These are phyloP conservation scores for Rhagonycha lutea DNA, from an alignment of 2,888 invertebrate genomes.

Conservation along the genomic window DNA sequence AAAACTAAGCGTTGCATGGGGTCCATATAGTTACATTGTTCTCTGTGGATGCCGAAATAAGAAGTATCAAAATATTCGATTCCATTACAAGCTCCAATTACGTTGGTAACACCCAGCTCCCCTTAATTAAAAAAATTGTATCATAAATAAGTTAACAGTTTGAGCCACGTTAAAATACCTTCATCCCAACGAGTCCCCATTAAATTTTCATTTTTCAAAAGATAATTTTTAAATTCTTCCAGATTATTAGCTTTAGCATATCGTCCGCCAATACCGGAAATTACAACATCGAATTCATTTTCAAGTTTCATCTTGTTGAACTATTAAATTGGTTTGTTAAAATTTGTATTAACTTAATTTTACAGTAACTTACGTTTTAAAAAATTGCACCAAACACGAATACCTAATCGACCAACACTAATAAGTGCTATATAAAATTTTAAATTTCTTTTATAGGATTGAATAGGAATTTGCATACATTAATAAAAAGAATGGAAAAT, in stretches of 20 bases:
- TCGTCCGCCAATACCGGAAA: constrained; percentile 59
- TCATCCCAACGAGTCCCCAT: constrained; percentile 48
- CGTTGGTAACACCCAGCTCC: constrained; percentile 48
- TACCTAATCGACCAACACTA: neutral
- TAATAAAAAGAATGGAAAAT: constrained; percentile 12
- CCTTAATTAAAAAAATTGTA: constrained; percentile 38
- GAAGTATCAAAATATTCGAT: constrained; percentile 53
- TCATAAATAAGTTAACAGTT: neutral
- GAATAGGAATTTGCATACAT: constrained; percentile 9
- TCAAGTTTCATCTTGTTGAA: constrained; percentile 15
- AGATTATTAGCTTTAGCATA: constrained; percentile 66
- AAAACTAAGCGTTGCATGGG: constrained; percentile 55
- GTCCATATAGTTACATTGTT: constrained; percentile 55
- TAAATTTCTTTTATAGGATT: constrained; percentile 3
- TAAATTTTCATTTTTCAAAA: constrained; percentile 53
- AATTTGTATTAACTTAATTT: neutral
- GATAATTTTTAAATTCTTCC: constrained; percentile 61
- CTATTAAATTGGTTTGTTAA: neutral
- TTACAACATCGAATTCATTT: constrained; percentile 48
- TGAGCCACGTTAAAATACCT: constrained; percentile 38
- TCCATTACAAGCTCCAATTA: constrained; percentile 49
- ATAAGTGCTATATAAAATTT: neutral
- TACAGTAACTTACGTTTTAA: neutral
- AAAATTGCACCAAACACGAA: neutral
- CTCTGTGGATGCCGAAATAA: constrained; percentile 57